These are phyloP conservation scores for Podilymbus podiceps DNA, from an alignment of 2,113 vertebrate species.

Conservation along the genomic window DNA sequence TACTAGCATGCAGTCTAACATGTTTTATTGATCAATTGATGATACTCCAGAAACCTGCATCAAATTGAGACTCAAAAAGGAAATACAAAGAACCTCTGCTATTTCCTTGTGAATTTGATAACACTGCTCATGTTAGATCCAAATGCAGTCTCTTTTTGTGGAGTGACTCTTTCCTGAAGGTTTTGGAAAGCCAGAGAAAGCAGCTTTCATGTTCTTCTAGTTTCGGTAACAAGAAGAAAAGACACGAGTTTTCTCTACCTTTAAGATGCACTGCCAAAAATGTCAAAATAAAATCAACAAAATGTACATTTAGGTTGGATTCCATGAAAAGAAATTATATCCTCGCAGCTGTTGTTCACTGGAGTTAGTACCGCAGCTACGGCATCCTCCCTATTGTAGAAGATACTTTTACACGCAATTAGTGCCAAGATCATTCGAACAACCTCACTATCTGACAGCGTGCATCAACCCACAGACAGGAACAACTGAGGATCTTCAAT, in stretches of 20 bases:
- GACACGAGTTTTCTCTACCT: not conserved
- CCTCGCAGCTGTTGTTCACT: not conserved
- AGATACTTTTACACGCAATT: not conserved
- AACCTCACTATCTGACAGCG: not conserved
- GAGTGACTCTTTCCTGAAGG: not conserved
- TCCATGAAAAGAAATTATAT: not conserved
- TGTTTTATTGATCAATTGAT: slow-evolving; percentile 66
- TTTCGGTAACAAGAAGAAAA: not conserved
- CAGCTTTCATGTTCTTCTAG: not conserved
- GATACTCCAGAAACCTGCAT: slow-evolving; percentile 56
- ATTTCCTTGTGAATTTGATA: slow-evolving; percentile 38
- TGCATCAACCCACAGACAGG: not conserved
- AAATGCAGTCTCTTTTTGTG: not conserved
- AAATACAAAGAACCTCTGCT: slow-evolving; percentile 42
- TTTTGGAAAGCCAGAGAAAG: slow-evolving; percentile 28
- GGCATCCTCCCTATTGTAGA: not conserved
- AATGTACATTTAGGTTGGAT: not conserved
- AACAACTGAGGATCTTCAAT: not conserved
- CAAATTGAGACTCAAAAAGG: slow-evolving; percentile 26
- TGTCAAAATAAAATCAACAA: slow-evolving; percentile 32
- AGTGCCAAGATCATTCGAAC: not conserved
- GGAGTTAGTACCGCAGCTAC: not conserved
- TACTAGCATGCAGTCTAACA: slow-evolving; percentile 47
- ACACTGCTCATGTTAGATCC: not conserved
- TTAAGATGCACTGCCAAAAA: not conserved